Base-by-base conservation (phyloP, 2,113 vertebrate genomes). In the Catharus fuscescens region DNA sequence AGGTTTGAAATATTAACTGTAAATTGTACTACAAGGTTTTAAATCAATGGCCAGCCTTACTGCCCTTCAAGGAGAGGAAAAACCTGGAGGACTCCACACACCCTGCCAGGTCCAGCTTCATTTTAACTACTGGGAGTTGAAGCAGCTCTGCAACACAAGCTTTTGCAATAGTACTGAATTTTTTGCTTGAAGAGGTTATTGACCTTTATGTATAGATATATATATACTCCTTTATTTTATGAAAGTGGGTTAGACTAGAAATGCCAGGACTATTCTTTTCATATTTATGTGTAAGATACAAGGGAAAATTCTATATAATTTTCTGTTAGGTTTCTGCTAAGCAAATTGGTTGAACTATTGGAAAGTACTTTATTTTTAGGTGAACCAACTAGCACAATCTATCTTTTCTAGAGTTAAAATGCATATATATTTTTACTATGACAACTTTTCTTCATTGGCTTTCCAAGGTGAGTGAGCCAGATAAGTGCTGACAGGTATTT, bases 1-100 rank as follows among this genome's bases (percentile, higher is more conserved):
- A 79, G 29, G 38, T 66, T 92, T 88, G 70, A 95, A 93, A 67
- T 84, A 66, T 15, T 72, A 70, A 53, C 18, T 53, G 59, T 76
- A 79, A 88, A 62, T 80, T 85, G 61, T 57, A 29, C 47, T 53
- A 24, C 28, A 8, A 16, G 5, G 10, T 66, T 84, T 76, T 44
- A 77, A 85, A 84, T 93, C 70, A 26, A 15, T 73, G 40, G 28
- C 25, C 69, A 76, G 78, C 38, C 80, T 92, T 74, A 38, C 23
- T 83, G 60, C 32, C 57, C 64, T 94, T 76, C 25, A 14, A 48
- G 40, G 10, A 45, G 12, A 36, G 18, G 23, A 65, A 53, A 50
- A 83, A 21, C 17, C 20, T 36, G 25, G 26, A 32, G 26, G 15
- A 36, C 17, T 47, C 44, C 15, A 5, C 1, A 2, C 8, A 9